Evolutionary conservation across 2,797 vertebrate genomes (phyloP).

Genomic region (Sparus aurata): DNA sequence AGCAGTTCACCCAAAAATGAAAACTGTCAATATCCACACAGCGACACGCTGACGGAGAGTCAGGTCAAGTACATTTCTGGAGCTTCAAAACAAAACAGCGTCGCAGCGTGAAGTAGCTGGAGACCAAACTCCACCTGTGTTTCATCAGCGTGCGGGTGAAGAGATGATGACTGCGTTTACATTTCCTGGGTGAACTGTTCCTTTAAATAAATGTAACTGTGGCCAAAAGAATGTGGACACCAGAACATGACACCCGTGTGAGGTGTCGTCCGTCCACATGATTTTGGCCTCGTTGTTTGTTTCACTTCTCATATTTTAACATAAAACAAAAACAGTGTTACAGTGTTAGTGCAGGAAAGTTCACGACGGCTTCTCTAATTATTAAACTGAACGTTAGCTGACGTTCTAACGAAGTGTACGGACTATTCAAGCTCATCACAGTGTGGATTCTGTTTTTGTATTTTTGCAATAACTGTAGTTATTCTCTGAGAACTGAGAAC

Average conservation of each 20-base stretch:
- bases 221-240: constrained; percentile 35
- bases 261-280: constrained; percentile 4
- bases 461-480: background rate
- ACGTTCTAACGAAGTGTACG: background rate
- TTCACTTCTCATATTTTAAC: background rate
- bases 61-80: too few relatives aligned
- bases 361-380: background rate
- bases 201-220: background rate
- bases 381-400: background rate
- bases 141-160: too few relatives aligned
- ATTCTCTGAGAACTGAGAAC: background rate
- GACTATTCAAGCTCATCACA: background rate
- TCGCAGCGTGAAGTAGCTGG: too few relatives aligned
- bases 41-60: too few relatives aligned
- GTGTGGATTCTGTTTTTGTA: background rate
- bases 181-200: too few relatives aligned
- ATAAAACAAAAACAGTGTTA: too few relatives aligned
- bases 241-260: background rate
- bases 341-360: background rate
- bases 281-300: background rate
- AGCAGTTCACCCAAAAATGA: too few relatives aligned
- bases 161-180: too few relatives aligned
- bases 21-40: too few relatives aligned
- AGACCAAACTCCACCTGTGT: too few relatives aligned
- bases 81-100: too few relatives aligned